Evolutionary conservation across 2,113 vertebrate genomes (phyloP).

Genomic region (Rana temporaria): DNA sequence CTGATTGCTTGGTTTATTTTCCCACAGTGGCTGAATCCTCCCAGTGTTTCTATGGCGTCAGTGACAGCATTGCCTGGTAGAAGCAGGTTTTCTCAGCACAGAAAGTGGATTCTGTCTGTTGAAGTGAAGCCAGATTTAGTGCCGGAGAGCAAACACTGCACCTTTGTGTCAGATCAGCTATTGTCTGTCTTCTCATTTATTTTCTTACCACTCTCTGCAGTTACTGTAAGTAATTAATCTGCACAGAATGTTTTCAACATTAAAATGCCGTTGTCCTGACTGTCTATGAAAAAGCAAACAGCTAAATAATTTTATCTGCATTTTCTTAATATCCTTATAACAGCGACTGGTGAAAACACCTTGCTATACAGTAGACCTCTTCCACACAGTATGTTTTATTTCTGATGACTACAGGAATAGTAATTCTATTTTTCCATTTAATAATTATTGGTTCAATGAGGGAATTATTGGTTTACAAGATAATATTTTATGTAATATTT

Average conservation of each 20-base stretch:
- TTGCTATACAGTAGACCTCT: neutral
- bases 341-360: neutral
- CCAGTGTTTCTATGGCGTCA: neutral
- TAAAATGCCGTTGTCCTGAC: neutral
- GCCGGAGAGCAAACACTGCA: slow-evolving; percentile 27
- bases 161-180: slow-evolving; percentile 14
- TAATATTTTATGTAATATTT: neutral
- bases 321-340: neutral
- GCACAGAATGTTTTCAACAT: neutral
- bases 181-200: slow-evolving; percentile 4
- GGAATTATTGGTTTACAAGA: neutral
- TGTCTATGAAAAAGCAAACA: neutral
- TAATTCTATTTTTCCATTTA: neutral
- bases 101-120: neutral
- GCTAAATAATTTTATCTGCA: neutral
- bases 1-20: neutral
- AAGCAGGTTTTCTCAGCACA: slow-evolving; percentile 6
- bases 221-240: slow-evolving; percentile 11
- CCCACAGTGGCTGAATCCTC: slow-evolving; percentile 4
- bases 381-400: neutral
- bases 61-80: neutral
- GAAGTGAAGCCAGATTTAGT: slow-evolving; percentile 3
- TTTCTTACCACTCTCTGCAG: neutral
- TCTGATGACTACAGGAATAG: neutral
- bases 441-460: neutral